phyloP scores from a whole-genome alignment of 2,113 vertebrate genomes.

The Crotalus viridis region DNA sequence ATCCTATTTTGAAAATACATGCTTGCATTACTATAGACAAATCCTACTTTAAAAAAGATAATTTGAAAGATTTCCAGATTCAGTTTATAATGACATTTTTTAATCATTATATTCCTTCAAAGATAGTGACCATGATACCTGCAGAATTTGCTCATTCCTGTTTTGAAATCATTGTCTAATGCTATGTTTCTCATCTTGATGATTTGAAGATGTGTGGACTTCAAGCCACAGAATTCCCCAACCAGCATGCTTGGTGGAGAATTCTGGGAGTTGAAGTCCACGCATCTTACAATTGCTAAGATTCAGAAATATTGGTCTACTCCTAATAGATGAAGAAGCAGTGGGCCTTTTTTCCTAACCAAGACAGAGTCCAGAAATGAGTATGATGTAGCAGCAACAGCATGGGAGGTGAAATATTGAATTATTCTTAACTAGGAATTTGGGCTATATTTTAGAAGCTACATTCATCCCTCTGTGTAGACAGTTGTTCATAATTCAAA shows the following conservation, averaged over 20 bases:
- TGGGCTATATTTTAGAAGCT: not conserved
- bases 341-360: not conserved
- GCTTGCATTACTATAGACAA: not conserved
- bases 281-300: too few species aligned
- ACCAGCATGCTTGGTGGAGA: too few species aligned
- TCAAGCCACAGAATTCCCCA: too few species aligned
- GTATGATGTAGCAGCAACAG: not conserved
- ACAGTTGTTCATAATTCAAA: not conserved
- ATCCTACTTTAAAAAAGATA: constrained; percentile 1
- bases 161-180: not conserved
- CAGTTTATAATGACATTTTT: not conserved
- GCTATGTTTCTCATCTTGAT: not conserved
- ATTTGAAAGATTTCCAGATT: not conserved
- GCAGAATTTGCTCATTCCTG: not conserved
- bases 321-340: not conserved
- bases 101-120: not conserved
- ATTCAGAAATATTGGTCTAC: not conserved
- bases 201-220: not conserved
- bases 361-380: not conserved
- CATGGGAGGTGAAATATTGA: not conserved
- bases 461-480: not conserved
- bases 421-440: not conserved
- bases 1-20: not conserved
- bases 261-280: too few species aligned
- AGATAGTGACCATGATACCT: too few species aligned